Percentiles rank a stretch among this genome's conserved stretches.
Evolutionary conservation across 2,113 vertebrate species (phyloP).

Genomic region (Neolamprologus devosi): DNA sequence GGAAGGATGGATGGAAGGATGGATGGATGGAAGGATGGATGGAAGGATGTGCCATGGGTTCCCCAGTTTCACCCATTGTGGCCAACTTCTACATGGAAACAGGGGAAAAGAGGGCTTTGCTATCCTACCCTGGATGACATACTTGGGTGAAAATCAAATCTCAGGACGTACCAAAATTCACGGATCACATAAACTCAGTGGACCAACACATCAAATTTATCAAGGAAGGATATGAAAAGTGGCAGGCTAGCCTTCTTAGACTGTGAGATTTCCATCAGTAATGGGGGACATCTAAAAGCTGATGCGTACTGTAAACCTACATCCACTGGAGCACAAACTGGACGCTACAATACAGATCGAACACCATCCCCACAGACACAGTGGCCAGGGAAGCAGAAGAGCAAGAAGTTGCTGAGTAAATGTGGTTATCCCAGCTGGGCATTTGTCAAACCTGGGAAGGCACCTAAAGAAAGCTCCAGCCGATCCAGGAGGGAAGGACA

Average conservation of each 20-base stretch:
- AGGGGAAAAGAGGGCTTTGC: not conserved
- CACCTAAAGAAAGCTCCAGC: not conserved
- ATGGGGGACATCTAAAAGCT: not conserved
- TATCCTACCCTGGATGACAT: not conserved
- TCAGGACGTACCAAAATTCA: not conserved
- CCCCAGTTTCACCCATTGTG: not conserved
- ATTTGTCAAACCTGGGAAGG: rapidly evolving
- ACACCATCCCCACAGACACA: not conserved
- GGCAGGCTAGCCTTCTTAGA: rapidly evolving
- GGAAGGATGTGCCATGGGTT: not conserved
- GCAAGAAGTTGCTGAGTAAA: not conserved
- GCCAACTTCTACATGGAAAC: not conserved
- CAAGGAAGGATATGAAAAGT: not conserved
- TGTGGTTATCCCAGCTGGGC: not conserved
- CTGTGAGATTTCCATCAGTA: not conserved
- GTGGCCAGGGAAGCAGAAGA: rapidly evolving
- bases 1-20: rapidly evolving
- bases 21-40: rapidly evolving
- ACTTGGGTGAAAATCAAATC: not conserved
- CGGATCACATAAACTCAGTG: rapidly evolving
- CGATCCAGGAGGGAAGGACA: not conserved
- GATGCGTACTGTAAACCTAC: rapidly evolving
- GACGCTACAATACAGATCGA: rapidly evolving
- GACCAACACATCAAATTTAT: rapidly evolving
- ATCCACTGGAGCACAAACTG: not conserved